phyloP scores from a whole-genome alignment of 2,888 invertebrate species.

The Fabriciana adippe region DNA sequence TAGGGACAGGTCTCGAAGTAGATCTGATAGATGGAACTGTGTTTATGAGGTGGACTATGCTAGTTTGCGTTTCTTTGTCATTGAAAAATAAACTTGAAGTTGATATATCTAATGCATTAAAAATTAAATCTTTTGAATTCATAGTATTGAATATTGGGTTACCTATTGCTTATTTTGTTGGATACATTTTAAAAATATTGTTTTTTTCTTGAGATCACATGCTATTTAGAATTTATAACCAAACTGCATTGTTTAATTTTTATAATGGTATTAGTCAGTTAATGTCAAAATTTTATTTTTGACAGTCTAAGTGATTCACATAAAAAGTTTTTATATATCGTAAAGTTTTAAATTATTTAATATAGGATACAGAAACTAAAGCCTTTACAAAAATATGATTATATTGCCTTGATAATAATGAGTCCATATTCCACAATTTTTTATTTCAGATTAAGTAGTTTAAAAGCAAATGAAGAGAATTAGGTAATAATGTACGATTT shows the following conservation, averaged over 20 bases:
- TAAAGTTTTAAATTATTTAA: too few relatives aligned
- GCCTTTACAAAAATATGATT: too few relatives aligned
- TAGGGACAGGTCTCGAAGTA: conserved; percentile 33
- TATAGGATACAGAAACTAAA: too few relatives aligned
- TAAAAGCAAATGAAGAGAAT: too few relatives aligned
- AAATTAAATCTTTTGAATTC: conserved; percentile 46
- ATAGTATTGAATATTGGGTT: conserved; percentile 42
- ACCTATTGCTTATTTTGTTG: conserved; percentile 2
- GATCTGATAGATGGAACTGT: conserved; percentile 29
- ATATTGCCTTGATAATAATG: too few relatives aligned
- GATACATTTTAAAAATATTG: conserved; percentile 4
- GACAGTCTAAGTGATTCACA: background rate
- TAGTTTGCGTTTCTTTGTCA: conserved; percentile 53
- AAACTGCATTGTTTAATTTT: conserved; percentile 34
- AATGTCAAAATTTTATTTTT: conserved; percentile 11
- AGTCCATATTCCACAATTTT: too few relatives aligned
- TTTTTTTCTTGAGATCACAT: conserved; percentile 7
- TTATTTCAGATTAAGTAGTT: too few relatives aligned
- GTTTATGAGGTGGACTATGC: conserved; percentile 35
- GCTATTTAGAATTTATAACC: background rate
- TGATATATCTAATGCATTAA: conserved; percentile 40
- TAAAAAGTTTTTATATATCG: background rate
- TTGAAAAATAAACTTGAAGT: conserved; percentile 36
- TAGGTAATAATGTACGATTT: too few relatives aligned
- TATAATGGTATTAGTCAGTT: background rate